Evolutionary conservation across 2,113 vertebrate species (phyloP), one percentile per base, ranked within the genome.

Genomic region (Amphiprion percula): DNA sequence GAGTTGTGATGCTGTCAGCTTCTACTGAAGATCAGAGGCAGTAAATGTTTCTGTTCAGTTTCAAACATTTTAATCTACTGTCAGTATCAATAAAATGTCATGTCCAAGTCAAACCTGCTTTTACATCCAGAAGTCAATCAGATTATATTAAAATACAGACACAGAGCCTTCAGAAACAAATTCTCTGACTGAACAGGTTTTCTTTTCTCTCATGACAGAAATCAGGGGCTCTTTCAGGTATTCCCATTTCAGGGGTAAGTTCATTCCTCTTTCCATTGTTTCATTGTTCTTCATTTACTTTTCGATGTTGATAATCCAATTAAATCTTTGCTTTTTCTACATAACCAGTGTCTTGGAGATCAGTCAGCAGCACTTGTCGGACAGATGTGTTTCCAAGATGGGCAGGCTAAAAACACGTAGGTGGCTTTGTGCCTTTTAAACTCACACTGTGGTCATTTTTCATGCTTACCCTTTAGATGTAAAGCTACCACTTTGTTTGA

Each of bases 211-310:
- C 19, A 55, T 80, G 4, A 64, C 91, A 99, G 97, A 97, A 95
- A 94, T 97, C 96, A 54, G 97, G 97, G 72, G 94, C 96, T 72
- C 94, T 99, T 65, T 95, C 95, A 53, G 96, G 97, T 52, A 96
- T 99, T 60, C 97, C 97, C 60, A 97, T 98, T 88, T 98, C 97
- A 56, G 97, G 97, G 94, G 97, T 99, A 92, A 95, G 97, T 95
- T 33, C 6, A 11, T 77, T 15, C 58, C 10, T 8, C 0, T 59
- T 46, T 5, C 28, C 23, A 11, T 17, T 37, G 0, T 4, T 12
- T 5, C 24, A 0, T 39, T 33, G 17, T 6, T 1, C 1, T 21
- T 33, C 24, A 28, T 3, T 41, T 44, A 15, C 30, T 30, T 30
- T 30, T 30, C 4, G 5, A 30, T 16, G 10, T 5, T 47, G 44